These are phyloP conservation scores for Lasiurus cinereus DNA, from an alignment of 2,113 vertebrate species.

Conservation along the genomic window DNA sequence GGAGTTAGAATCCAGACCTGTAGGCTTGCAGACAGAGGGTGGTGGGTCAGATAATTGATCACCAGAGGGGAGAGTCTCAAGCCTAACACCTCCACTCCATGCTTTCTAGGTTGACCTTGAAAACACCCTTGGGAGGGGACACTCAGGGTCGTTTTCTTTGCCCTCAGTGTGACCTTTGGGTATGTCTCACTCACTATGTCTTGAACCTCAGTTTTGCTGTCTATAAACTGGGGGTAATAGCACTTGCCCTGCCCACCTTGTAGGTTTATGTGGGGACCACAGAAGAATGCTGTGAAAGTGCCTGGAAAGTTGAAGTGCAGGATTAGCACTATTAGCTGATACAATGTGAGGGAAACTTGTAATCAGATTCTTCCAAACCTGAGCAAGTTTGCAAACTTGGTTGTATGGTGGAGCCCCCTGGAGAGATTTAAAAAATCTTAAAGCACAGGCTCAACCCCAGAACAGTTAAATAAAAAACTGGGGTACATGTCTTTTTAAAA, in stretches of 20 bases:
- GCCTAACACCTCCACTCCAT: rapidly evolving
- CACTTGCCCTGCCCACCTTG: background rate
- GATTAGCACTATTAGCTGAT: background rate
- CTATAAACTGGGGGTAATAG: background rate
- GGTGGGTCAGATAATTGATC: background rate
- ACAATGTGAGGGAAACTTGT: background rate
- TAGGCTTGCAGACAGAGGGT: background rate
- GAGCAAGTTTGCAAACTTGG: background rate
- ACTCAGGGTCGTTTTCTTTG: background rate
- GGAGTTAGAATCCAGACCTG: background rate
- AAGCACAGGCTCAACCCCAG: background rate
- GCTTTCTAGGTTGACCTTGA: background rate
- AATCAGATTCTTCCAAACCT: background rate
- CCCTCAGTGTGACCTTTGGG: background rate
- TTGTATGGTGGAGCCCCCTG: background rate
- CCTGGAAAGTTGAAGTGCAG: background rate
- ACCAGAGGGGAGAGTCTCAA: background rate
- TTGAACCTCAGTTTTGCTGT: background rate
- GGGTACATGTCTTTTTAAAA: background rate
- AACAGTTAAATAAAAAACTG: background rate
- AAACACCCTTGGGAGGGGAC: background rate
- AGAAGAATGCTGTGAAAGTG: background rate
- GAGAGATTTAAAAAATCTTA: background rate
- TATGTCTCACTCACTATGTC: background rate
- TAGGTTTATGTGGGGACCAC: background rate